A percentile compares a stretch with the other conserved stretches of the same genome.
Conservation (phyloP, 2,888 invertebrate species). For the Oxyscelio sp. region DNA sequence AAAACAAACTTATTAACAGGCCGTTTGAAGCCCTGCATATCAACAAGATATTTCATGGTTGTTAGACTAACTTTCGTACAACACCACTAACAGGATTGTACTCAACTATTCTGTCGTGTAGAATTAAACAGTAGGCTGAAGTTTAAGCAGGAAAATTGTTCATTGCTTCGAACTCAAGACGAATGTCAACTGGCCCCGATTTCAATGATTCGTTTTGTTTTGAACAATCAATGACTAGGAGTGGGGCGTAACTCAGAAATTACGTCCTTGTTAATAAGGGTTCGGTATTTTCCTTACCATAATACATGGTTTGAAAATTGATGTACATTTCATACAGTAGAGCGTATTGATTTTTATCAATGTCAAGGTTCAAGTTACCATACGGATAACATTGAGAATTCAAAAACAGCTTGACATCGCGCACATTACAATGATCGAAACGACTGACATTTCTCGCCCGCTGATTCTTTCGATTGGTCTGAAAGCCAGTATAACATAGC, state of each 20-base stretch:
- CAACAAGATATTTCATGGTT: slow-evolving; percentile 25
- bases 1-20: slow-evolving; percentile 16
- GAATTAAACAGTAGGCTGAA: background rate
- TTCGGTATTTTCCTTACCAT: slow-evolving; percentile 19
- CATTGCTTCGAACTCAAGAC: slow-evolving; percentile 9
- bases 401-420: background rate
- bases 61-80: slow-evolving; percentile 26
- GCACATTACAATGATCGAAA: background rate
- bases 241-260: slow-evolving; percentile 20
- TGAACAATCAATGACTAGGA: too few species aligned
- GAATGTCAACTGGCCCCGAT: slow-evolving; percentile 5
- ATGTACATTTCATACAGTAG: slow-evolving; percentile 39
- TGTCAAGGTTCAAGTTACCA: slow-evolving; percentile 56
- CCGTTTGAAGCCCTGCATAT: slow-evolving; percentile 10
- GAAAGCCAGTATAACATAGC: slow-evolving; percentile 78
- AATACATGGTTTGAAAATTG: slow-evolving; percentile 36
- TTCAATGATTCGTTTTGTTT: too few species aligned
- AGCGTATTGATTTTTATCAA: slow-evolving; percentile 25
- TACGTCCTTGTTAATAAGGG: slow-evolving; percentile 7
- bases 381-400: slow-evolving; percentile 64
- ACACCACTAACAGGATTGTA: slow-evolving; percentile 9
- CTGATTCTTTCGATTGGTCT: slow-evolving; percentile 84
- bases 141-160: slow-evolving; percentile 9
- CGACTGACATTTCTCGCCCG: slow-evolving; percentile 62
- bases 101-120: too few species aligned